Evolutionary conservation across 2,888 invertebrate genomes (phyloP).

Genomic region (Nezara viridula): DNA sequence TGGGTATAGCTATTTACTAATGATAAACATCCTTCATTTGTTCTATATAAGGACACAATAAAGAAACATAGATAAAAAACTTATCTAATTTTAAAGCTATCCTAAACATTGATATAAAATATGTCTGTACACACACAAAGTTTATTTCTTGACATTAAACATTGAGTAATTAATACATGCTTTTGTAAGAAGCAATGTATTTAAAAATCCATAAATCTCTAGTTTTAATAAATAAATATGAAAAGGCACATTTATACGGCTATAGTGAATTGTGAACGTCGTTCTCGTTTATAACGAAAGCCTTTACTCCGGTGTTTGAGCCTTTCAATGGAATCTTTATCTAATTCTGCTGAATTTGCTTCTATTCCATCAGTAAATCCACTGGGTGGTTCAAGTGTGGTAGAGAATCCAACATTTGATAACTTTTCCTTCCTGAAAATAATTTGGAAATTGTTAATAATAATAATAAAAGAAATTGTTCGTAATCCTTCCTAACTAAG

Average conservation of each 20-base stretch:
- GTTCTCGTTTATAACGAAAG: constrained; percentile 61
- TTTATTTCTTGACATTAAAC: constrained; percentile 14
- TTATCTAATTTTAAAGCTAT: not conserved
- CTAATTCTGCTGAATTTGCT: constrained; percentile 66
- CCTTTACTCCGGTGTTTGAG: constrained; percentile 63
- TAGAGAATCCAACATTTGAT: constrained; percentile 62
- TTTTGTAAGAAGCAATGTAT: not conserved
- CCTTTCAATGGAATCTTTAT: constrained; percentile 65
- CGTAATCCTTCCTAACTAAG: no score
- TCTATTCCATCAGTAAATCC: constrained; percentile 66
- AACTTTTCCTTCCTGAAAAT: constrained; percentile 64
- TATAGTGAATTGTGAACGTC: constrained; percentile 63
- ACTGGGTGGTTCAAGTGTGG: constrained; percentile 66
- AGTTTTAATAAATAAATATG: not conserved
- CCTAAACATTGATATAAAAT: not conserved
- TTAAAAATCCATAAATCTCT: constrained; percentile 42
- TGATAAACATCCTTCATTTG: not conserved
- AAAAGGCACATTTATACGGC: constrained; percentile 62
- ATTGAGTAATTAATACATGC: not conserved
- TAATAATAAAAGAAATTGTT: no score
- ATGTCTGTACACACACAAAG: not conserved
- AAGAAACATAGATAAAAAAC: not conserved
- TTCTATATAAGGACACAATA: not conserved
- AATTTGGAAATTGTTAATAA: no score
- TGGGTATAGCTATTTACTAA: not conserved